Evolutionary conservation across 2,888 invertebrate genomes (phyloP).

Genomic region (Bruchidius siliquastri): DNA sequence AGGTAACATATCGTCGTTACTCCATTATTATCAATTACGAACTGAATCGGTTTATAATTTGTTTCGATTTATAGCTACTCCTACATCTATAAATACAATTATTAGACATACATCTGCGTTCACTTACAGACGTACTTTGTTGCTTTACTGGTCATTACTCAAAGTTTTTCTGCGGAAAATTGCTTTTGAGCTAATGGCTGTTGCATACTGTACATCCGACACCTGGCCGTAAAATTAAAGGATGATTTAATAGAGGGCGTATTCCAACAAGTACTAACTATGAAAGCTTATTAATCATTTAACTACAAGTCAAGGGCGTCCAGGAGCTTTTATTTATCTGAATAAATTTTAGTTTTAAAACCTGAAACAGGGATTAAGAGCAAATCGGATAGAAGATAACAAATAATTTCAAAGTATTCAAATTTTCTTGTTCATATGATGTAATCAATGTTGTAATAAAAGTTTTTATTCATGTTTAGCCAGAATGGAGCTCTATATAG

Average conservation of each 20-base stretch:
- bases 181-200: not conserved
- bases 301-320: not conserved
- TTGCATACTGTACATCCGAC: not conserved
- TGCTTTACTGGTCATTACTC: not conserved
- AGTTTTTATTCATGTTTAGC: no score
- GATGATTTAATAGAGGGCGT: not conserved
- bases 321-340: no score
- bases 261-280: not conserved
- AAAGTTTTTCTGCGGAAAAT: not conserved
- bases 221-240: not conserved
- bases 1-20: not conserved
- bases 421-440: no score
- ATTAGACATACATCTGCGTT: not conserved
- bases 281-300: not conserved
- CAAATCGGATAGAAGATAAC: no score
- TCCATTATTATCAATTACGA: not conserved
- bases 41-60: not conserved
- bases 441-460: no score
- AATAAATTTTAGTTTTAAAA: no score
- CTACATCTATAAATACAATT: not conserved
- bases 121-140: not conserved
- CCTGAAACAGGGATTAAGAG: no score
- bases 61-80: not conserved
- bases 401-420: no score
- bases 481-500: no score